These are phyloP conservation scores for Bilobella aurantiaca DNA, from an alignment of 1,140 invertebrate species.

Conservation along the genomic window DNA sequence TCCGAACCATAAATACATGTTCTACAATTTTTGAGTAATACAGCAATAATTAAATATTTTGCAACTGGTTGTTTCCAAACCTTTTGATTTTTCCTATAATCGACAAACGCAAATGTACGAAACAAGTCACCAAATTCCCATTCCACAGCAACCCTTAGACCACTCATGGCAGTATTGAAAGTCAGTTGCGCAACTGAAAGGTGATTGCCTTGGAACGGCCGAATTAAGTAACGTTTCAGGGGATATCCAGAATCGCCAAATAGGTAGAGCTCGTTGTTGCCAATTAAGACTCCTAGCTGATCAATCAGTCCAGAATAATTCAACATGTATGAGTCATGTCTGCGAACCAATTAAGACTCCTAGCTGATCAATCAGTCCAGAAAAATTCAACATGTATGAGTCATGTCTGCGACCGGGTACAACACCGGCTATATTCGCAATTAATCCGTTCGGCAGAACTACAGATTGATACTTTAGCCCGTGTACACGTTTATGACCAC, in stretches of 20 bases:
- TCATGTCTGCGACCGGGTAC: slow-evolving; percentile 11
- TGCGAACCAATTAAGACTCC: background rate
- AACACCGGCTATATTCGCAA: slow-evolving; percentile 8
- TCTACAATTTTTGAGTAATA: background rate
- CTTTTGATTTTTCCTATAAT: background rate
- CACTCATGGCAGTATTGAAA: background rate
- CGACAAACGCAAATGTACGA: background rate
- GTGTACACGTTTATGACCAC: slow-evolving; percentile 13
- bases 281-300: background rate
- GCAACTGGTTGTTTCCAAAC: background rate
- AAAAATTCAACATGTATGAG: slow-evolving; percentile 1
- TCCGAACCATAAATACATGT: background rate
- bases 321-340: background rate
- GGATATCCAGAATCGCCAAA: background rate
- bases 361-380: background rate
- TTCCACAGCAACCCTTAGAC: background rate
- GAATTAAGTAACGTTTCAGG: background rate
- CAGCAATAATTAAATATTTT: background rate
- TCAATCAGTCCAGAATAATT: background rate
- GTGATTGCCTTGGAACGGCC: background rate
- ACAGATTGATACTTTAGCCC: slow-evolving; percentile 17
- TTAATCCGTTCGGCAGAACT: slow-evolving; percentile 14
- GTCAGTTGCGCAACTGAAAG: background rate
- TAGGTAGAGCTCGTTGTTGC: background rate
- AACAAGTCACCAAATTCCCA: background rate